These are phyloP conservation scores for Esox lucius DNA, from an alignment of 2,797 vertebrate species.

Conservation along the genomic window DNA sequence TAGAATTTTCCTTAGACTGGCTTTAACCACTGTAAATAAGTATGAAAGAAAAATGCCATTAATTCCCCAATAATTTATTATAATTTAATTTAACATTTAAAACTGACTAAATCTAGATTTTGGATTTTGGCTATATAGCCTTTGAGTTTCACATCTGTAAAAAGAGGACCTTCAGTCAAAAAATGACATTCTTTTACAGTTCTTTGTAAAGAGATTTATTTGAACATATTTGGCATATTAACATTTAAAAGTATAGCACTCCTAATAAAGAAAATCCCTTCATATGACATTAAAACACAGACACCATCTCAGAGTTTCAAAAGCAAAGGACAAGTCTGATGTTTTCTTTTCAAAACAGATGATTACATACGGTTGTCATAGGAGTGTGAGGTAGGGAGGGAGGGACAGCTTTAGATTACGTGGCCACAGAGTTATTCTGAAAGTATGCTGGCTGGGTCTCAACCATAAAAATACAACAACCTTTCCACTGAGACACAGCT, in stretches of 20 bases:
- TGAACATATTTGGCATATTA: neutral
- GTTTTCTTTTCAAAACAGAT: constrained; percentile 33
- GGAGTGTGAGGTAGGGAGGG: constrained; percentile 30
- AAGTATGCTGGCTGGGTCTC: constrained; percentile 49
- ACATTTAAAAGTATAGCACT: neutral
- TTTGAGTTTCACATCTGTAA: neutral
- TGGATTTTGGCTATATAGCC: neutral
- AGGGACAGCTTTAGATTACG: constrained; percentile 56
- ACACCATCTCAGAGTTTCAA: constrained; percentile 33
- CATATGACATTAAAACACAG: constrained; percentile 11
- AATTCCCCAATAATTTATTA: too few relatives aligned
- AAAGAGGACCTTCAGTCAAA: neutral
- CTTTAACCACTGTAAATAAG: too few relatives aligned
- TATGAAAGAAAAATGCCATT: too few relatives aligned
- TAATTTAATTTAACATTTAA: too few relatives aligned
- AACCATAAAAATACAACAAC: constrained; percentile 37
- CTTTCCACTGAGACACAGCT: constrained; percentile 14
- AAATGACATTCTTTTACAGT: neutral
- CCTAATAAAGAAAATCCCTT: neutral
- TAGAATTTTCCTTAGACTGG: too few relatives aligned
- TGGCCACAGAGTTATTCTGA: constrained; percentile 62
- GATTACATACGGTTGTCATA: constrained; percentile 30
- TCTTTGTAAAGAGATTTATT: neutral
- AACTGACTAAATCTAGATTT: neutral
- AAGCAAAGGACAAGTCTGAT: constrained; percentile 51